Conservation (phyloP, 2,888 invertebrate species). For the Anthophora plumipes region DNA sequence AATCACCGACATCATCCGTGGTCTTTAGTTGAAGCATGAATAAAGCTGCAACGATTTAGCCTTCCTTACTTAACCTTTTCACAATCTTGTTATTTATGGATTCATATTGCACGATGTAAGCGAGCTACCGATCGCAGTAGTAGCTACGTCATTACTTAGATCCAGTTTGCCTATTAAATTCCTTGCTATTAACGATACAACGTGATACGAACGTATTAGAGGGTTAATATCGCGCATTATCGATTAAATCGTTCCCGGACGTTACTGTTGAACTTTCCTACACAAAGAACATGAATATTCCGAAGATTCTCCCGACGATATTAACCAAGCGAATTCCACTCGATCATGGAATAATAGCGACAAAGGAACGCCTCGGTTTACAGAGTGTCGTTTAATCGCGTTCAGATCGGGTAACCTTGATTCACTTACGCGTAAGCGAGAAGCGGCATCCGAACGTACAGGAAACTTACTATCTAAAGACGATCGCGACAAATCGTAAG, state of each 20-base stretch:
- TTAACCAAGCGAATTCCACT: background rate
- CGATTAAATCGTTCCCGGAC: background rate
- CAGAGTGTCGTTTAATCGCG: conserved; percentile 35
- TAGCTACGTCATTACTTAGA: background rate
- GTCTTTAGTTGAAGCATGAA: background rate
- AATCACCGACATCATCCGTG: too few species aligned
- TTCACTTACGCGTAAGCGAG: conserved; percentile 47
- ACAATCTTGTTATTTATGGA: conserved; percentile 4
- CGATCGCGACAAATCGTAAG: conserved; percentile 59
- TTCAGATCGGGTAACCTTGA: conserved; percentile 56
- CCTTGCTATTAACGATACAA: conserved; percentile 4
- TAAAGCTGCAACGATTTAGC: background rate
- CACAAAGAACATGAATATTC: background rate
- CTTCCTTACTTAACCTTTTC: background rate
- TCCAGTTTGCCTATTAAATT: conserved; percentile 2
- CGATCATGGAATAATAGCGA: background rate
- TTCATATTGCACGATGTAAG: background rate
- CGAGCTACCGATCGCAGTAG: background rate
- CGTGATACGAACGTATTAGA: background rate
- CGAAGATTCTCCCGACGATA: background rate
- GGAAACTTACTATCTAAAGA: conserved; percentile 56
- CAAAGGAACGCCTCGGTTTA: background rate
- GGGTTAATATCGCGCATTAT: too few species aligned
- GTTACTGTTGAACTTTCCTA: background rate
- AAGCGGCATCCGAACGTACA: conserved; percentile 40